phyloP scores from a whole-genome alignment of 1,140 invertebrate genomes.

The Calephelis nemesis region DNA sequence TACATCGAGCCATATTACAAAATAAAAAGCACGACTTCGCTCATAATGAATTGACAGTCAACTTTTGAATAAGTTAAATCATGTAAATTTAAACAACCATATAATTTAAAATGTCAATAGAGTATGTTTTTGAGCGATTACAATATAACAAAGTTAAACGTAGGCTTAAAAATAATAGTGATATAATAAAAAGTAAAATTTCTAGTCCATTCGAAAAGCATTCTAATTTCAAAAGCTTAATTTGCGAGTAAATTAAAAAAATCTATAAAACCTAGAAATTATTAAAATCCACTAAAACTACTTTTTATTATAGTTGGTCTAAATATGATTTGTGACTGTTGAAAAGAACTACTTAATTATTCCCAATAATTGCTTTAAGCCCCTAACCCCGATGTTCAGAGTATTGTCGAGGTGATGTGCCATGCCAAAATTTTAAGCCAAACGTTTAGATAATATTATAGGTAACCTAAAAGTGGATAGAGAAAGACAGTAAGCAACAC shows the following conservation, averaged over 20 bases:
- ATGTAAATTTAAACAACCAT: slow-evolving; percentile 1
- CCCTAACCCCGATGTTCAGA: slow-evolving; percentile 51
- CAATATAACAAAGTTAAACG: slow-evolving; percentile 50
- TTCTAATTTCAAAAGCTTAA: slow-evolving; percentile 13
- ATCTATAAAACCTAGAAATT: slow-evolving; percentile 11
- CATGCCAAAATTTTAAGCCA: slow-evolving; percentile 73
- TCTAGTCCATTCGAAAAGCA: slow-evolving; percentile 7
- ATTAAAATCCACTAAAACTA: slow-evolving; percentile 24
- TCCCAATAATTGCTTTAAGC: slow-evolving; percentile 21
- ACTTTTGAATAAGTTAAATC: slow-evolving; percentile 19
- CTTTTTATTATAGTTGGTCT: background rate
- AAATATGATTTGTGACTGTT: slow-evolving; percentile 4
- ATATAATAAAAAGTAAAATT: slow-evolving; percentile 10
- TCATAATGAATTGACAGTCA: slow-evolving; percentile 24
- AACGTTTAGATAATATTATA: slow-evolving; percentile 58
- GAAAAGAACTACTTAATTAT: background rate
- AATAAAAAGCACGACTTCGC: slow-evolving; percentile 56
- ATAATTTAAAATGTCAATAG: background rate
- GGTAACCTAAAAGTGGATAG: slow-evolving; percentile 66
- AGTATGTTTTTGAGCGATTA: slow-evolving; percentile 49
- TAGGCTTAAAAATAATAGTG: slow-evolving; percentile 46
- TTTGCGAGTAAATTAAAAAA: slow-evolving; percentile 4
- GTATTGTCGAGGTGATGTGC: slow-evolving; percentile 61
- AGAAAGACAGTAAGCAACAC: slow-evolving; percentile 71
- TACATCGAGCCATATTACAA: slow-evolving; percentile 77